Base-by-base conservation (phyloP, 92 coral and sea anemone species). In the Heteractis magnifica region DNA sequence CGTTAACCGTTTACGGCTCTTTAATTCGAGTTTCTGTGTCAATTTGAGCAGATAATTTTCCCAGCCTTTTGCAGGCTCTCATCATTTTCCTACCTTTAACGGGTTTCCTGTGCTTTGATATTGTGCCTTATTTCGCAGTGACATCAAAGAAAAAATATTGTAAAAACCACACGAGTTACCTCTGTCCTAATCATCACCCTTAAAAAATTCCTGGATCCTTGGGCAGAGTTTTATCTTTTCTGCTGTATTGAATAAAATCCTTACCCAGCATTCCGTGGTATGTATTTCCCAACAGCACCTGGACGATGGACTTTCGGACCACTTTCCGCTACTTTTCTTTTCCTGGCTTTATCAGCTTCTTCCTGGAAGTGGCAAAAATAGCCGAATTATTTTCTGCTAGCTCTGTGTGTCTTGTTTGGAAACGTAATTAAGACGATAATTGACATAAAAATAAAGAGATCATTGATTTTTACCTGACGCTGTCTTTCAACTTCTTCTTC, bases 271-370 rank as follows among this genome's bases (percentile, higher is more conserved):
- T 72, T 83, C 41, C 82, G 79, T 6, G 96, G 94, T 51, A 96
- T 96, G 84, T 96, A 96, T 83, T 96, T 96, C 44, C 99, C 99
- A 72, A 96, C 95, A 44, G 88, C 83, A 83, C 99, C 99, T 59
- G 98, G 79, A 20, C 99, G 95, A 75, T 96, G 96, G 44, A 96
- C 93, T 81, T 89, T 92, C 14, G 98, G 95, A 77, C 87, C 88
- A 50, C 92, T 88, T 26, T 87, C 93, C 10, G 97, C 98, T 14
- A 95, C 82, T 14, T 90, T 88, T 34, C 89, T 82, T 71, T 88
- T 85, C 51, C 92, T 94, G 26, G 84, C 86, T 51, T 90, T 87
- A 52, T 88, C 94, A 50, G 87, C 94, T 84, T 96, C 98, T 23
- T 92, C 97, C 99, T 96, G 41, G 75, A 76, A 9, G 59, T 71